These are phyloP conservation scores for Montipora cactus DNA, from an alignment of 64 coral and sea anemone species.

Conservation along the genomic window DNA sequence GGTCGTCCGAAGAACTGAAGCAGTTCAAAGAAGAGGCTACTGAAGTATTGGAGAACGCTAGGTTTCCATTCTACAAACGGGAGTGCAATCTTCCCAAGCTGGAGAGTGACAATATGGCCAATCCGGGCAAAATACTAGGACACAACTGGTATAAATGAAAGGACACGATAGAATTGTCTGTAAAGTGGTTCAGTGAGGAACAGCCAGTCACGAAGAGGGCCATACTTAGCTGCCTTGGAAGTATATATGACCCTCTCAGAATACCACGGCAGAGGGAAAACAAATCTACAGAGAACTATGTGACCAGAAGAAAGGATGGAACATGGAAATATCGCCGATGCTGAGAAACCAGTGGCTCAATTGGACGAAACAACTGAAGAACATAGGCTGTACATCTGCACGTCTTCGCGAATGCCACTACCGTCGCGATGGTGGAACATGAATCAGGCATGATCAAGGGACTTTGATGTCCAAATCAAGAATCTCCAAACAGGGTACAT, in stretches of 20 bases:
- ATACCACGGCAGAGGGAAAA: slow-evolving; percentile 31
- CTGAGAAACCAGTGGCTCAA: slow-evolving; percentile 15
- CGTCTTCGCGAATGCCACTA: slow-evolving; percentile 35
- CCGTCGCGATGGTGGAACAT: slow-evolving; percentile 5
- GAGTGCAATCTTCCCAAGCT: background rate
- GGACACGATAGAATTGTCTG: slow-evolving; percentile 24
- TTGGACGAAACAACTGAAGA: slow-evolving; percentile 22
- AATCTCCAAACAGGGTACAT: no score
- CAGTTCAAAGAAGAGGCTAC: background rate
- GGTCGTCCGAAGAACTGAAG: no score
- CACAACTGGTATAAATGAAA: slow-evolving; percentile 17
- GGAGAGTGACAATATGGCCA: slow-evolving; percentile 12
- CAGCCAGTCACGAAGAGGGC: slow-evolving; percentile 28
- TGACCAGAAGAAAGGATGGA: slow-evolving; percentile 42
- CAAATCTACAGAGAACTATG: slow-evolving; percentile 36
- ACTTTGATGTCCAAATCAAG: slow-evolving; percentile 16
- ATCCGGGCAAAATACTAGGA: slow-evolving; percentile 23
- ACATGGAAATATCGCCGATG: background rate
- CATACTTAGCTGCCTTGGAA: slow-evolving; percentile 1
- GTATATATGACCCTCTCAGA: slow-evolving; percentile 37
- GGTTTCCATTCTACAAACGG: slow-evolving; percentile 23
- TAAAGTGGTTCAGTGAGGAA: background rate
- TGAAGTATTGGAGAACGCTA: slow-evolving; percentile 1
- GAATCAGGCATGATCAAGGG: background rate
- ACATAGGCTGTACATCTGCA: slow-evolving; percentile 17